phyloP scores from a whole-genome alignment of 2,113 vertebrate species.

The Columba janthina region DNA sequence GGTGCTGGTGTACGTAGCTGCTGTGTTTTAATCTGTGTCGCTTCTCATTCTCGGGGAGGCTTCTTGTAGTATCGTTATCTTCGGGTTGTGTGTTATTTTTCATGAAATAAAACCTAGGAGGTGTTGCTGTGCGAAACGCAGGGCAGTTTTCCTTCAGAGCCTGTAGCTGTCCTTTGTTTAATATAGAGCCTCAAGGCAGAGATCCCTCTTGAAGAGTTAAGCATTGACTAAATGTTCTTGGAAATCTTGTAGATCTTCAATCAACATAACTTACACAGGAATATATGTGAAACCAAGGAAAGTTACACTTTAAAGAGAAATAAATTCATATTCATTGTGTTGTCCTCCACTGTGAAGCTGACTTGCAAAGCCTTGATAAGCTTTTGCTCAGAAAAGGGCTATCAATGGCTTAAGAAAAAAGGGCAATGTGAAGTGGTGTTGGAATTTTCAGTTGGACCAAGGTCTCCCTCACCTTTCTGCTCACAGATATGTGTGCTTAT shows the following conservation, averaged over 20 bases:
- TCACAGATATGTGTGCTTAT: rapidly evolving
- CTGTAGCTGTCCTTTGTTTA: neutral
- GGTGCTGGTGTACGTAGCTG: neutral
- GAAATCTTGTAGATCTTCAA: neutral
- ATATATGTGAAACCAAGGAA: neutral
- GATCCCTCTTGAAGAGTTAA: neutral
- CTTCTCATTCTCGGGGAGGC: neutral
- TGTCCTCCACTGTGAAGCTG: neutral
- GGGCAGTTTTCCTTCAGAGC: neutral
- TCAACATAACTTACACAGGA: neutral
- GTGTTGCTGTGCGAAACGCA: neutral
- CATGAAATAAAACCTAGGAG: neutral
- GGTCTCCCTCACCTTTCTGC: too few species aligned
- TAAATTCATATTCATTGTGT: neutral
- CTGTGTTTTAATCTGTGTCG: neutral
- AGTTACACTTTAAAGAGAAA: neutral
- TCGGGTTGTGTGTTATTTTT: neutral
- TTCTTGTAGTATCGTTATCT: neutral
- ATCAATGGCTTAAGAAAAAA: neutral
- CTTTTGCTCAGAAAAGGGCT: neutral
- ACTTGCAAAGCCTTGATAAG: neutral
- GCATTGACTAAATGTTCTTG: neutral
- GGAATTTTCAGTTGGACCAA: neutral
- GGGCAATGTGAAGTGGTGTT: neutral
- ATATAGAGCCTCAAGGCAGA: neutral